A percentile compares a stretch with the other conserved stretches of the same genome.
Evolutionary conservation across 1,140 invertebrate species (phyloP).

Genomic region (Drosophila sulfurigaster): DNA sequence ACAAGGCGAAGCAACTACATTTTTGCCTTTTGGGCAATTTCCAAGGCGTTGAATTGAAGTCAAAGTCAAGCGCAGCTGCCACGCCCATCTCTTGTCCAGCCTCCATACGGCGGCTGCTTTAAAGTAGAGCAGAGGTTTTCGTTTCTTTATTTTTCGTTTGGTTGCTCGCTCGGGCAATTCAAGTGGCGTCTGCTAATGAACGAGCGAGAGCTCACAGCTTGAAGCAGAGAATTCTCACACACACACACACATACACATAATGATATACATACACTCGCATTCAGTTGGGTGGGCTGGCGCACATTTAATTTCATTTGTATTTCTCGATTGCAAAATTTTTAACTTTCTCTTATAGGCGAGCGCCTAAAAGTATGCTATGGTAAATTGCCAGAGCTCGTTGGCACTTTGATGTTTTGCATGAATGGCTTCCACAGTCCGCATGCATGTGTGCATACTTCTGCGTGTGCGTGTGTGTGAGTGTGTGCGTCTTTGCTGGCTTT

Average conservation of each 20-base stretch:
- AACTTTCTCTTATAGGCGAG: conserved; percentile 29
- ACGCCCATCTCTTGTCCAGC: neutral
- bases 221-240: conserved; percentile 20
- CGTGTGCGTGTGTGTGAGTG: conserved; percentile 8
- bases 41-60: conserved; percentile 68
- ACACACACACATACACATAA: conserved; percentile 5
- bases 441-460: neutral
- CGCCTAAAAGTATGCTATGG: conserved; percentile 57
- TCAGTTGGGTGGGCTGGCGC: neutral
- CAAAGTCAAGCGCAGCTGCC: conserved; percentile 66
- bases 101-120: neutral
- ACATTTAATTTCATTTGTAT: conserved; percentile 74
- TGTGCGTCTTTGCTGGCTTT: conserved; percentile 53
- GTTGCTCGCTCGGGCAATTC: conserved; percentile 26
- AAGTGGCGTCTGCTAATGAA: conserved; percentile 58
- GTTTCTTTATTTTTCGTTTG: no score
- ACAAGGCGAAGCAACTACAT: conserved; percentile 14
- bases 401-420: conserved; percentile 78
- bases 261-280: conserved; percentile 7
- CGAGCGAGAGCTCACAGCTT: conserved; percentile 42
- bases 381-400: conserved; percentile 53
- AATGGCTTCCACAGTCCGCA: conserved; percentile 54
- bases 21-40: conserved; percentile 58
- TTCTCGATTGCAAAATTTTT: conserved; percentile 64
- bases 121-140: conserved; percentile 5